Evolutionary conservation across 2,113 vertebrate genomes (phyloP), one percentile per base, ranked within the genome.

Genomic region (Pollimyrus isidori): DNA sequence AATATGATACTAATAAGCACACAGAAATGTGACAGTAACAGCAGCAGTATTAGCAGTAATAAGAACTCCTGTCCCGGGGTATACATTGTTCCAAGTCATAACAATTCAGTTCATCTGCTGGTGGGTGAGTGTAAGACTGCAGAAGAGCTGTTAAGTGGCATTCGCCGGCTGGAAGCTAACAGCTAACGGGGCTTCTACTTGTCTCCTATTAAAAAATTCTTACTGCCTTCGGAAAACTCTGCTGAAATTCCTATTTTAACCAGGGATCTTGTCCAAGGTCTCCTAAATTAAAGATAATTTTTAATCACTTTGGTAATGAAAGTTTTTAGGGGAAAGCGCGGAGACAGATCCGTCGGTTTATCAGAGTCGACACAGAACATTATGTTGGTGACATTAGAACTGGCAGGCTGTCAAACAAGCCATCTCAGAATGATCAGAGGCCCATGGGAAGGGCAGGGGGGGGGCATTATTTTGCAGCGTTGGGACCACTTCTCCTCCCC

Each of bases 361-460:
- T 96, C 91, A 92, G 92, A 96, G 92, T 92, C 94, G 95, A 96
- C 95, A 96, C 93, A 95, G 93, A 93, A 93, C 94, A 95, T 95
- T 96, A 94, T 92, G 93, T 92, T 92, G 92, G 93, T 92, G 92
- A 93, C 94, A 95, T 95, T 94, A 93, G 92, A 95, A 95, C 94
- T 96, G 95, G 95, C 95, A 95, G 93, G 92, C 93, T 95, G 95
- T 96, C 96, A 96, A 95, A 95, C 94, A 95, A 93, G 93, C 92
- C 92, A 91, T 91, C 94, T 92, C 92, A 94, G 94, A 95, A 95
- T 93, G 93, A 95, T 93, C 93, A 94, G 93, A 90, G 91, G 93
- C 92, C 93, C 90, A 85, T 90, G 91, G 91, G 92, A 91, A 91
- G 93, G 69, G 53, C 35, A 26, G 26, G 52, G 76, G 62, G 84